Evolutionary conservation across 2,113 vertebrate genomes (phyloP).

Genomic region (Tapirus terrestris): DNA sequence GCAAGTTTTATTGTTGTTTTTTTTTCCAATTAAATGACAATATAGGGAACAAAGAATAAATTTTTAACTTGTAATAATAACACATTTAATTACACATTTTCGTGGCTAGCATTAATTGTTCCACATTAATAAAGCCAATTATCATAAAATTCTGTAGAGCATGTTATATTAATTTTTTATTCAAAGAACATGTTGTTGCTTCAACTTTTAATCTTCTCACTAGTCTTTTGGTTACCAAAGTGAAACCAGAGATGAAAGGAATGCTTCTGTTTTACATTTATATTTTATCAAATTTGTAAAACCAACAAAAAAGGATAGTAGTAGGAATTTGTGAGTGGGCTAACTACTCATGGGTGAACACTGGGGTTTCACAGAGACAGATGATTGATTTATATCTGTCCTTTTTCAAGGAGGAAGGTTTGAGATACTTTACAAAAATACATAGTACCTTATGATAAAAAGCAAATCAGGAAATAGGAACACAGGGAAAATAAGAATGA

Average conservation of each 20-base stretch:
- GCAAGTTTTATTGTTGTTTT: not conserved
- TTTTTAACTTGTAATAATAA: constrained; percentile 35
- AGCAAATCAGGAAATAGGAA: not conserved
- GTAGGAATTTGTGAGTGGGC: not conserved
- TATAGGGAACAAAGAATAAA: not conserved
- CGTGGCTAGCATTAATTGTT: not conserved
- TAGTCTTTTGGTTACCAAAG: not conserved
- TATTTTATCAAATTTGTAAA: not conserved
- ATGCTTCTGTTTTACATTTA: constrained; percentile 5
- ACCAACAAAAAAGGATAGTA: not conserved
- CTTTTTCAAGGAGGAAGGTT: not conserved
- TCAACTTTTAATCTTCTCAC: not conserved
- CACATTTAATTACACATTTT: not conserved
- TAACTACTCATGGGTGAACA: not conserved
- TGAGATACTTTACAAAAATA: not conserved
- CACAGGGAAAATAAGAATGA: not conserved
- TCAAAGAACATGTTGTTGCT: not conserved
- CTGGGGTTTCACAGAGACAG: not conserved
- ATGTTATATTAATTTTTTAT: constrained; percentile 37
- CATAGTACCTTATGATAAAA: not conserved
- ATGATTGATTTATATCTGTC: not conserved
- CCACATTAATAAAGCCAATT: constrained; percentile 31
- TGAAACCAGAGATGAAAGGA: constrained; percentile 19
- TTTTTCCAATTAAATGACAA: not conserved
- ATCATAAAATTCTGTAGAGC: not conserved